phyloP scores from a whole-genome alignment of 1,140 invertebrate species.

The Aricia agestis region DNA sequence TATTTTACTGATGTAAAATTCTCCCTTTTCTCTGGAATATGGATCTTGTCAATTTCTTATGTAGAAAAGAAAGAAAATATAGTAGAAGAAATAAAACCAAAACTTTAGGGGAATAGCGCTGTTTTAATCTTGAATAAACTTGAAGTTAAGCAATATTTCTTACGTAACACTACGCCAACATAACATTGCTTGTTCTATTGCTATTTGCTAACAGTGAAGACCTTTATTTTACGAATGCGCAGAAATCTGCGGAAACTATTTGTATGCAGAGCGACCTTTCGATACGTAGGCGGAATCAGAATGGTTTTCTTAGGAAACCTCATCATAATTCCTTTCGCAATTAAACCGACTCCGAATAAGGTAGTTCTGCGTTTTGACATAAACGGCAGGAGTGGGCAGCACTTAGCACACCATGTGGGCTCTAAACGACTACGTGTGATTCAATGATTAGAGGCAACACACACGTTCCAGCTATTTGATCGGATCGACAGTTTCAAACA shows the following conservation, averaged over 20 bases:
- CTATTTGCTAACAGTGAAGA: not conserved
- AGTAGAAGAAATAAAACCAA: no score
- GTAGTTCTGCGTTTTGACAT: constrained; percentile 7
- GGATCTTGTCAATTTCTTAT: no score
- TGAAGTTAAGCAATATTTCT: no score
- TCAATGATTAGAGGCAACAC: not conserved
- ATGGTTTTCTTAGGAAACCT: constrained; percentile 4
- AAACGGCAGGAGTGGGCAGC: constrained; percentile 1
- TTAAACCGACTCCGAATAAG: not conserved
- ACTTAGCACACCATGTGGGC: constrained; percentile 13
- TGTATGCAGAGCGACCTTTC: not conserved
- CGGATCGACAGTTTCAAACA: not conserved
- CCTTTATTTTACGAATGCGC: not conserved
- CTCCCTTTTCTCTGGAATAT: no score
- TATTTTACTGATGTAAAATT: no score
- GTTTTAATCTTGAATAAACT: no score
- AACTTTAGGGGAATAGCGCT: no score
- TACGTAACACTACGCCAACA: no score
- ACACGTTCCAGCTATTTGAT: not conserved
- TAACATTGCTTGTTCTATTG: not conserved
- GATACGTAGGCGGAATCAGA: not conserved
- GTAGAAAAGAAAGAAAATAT: no score
- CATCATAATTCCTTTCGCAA: constrained; percentile 8
- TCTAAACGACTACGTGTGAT: not conserved
- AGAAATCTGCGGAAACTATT: not conserved